phyloP scores from a whole-genome alignment of 2,888 invertebrate species.

The Eilema sororculum region DNA sequence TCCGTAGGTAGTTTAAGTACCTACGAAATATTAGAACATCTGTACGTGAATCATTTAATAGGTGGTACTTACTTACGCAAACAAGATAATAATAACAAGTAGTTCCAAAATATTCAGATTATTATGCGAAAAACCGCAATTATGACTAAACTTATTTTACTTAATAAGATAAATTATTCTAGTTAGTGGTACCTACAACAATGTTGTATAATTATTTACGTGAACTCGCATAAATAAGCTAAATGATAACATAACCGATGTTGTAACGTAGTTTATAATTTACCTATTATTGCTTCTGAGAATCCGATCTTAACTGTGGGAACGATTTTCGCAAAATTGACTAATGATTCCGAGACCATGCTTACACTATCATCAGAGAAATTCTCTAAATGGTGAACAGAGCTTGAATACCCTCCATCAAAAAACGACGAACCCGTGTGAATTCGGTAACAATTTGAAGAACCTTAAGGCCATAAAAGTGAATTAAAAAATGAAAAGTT shows the following conservation, averaged over 20 bases:
- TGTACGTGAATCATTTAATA: neutral
- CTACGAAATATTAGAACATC: neutral
- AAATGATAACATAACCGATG: slow-evolving; percentile 25
- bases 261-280: slow-evolving; percentile 29
- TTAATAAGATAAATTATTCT: slow-evolving; percentile 15
- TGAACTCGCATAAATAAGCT: slow-evolving; percentile 19
- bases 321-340: slow-evolving; percentile 49
- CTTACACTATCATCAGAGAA: slow-evolving; percentile 29
- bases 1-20: neutral
- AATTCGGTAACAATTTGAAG: slow-evolving; percentile 16
- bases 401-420: slow-evolving; percentile 11
- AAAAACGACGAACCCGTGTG: slow-evolving; percentile 15
- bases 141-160: slow-evolving; percentile 17
- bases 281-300: slow-evolving; percentile 44
- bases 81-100: slow-evolving; percentile 11
- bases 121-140: slow-evolving; percentile 17
- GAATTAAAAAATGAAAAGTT: neutral
- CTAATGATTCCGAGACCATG: slow-evolving; percentile 27
- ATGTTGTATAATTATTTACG: slow-evolving; percentile 23
- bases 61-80: neutral
- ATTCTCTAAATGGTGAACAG: slow-evolving; percentile 16
- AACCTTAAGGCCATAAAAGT: neutral
- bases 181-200: slow-evolving; percentile 20
- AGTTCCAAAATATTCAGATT: slow-evolving; percentile 9
- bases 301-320: slow-evolving; percentile 51